phyloP scores from a whole-genome alignment of 2,888 invertebrate genomes.

The Habroteleia sp. region DNA sequence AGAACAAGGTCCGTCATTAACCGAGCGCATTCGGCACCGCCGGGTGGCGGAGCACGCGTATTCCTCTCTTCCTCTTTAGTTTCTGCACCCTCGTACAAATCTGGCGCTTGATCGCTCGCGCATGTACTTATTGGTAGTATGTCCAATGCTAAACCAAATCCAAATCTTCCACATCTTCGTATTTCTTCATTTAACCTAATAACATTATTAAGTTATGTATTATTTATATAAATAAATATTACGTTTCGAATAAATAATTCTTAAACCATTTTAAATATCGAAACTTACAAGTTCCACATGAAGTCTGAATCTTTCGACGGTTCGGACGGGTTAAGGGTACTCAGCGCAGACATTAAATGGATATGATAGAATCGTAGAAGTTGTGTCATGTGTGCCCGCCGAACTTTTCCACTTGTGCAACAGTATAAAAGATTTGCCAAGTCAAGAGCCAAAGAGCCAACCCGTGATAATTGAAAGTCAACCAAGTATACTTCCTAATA shows the following conservation, averaged over 20 bases:
- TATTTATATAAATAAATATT: too few species aligned
- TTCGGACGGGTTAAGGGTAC: constrained; percentile 82
- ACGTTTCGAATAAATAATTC: too few species aligned
- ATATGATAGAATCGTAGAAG: constrained; percentile 84
- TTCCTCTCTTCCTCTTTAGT: constrained; percentile 76
- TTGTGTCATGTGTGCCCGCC: constrained; percentile 83
- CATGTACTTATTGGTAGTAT: constrained; percentile 88
- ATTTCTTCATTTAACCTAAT: constrained; percentile 85
- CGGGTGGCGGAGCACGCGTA: constrained; percentile 82
- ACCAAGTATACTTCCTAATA: constrained; percentile 85
- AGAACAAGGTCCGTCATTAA: constrained; percentile 87
- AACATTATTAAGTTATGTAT: too few species aligned
- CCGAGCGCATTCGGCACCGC: constrained; percentile 83
- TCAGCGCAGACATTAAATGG: constrained; percentile 83
- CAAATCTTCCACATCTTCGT: constrained; percentile 85
- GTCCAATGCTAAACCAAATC: constrained; percentile 86
- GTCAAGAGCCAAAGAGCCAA: constrained; percentile 87
- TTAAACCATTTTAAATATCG: constrained; percentile 2
- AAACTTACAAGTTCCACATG: constrained; percentile 83
- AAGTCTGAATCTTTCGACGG: constrained; percentile 80
- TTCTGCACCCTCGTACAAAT: constrained; percentile 83
- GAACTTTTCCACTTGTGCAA: constrained; percentile 85
- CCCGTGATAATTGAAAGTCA: constrained; percentile 87
- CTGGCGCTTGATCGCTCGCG: constrained; percentile 87
- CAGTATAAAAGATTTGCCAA: constrained; percentile 86